Evolutionary conservation across 2,888 invertebrate species (phyloP).

Genomic region (Caenorhabditis sulstoni): DNA sequence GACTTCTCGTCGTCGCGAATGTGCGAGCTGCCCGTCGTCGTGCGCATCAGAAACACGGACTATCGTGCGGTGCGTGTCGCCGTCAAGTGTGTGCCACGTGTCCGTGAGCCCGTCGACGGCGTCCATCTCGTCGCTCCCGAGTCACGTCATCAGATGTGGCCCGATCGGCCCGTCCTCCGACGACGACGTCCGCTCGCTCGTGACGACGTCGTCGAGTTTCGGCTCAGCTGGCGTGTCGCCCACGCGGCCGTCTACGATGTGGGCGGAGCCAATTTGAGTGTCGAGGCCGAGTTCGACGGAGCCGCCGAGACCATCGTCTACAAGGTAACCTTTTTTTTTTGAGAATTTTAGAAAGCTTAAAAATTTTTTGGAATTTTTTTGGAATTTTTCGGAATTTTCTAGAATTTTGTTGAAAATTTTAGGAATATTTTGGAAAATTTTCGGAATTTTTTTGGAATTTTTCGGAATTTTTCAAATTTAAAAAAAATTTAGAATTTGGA

Average conservation of each 20-base stretch:
- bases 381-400: constrained; percentile 1
- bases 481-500: neutral
- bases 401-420: too few species aligned
- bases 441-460: neutral
- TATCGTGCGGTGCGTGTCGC: constrained; percentile 5
- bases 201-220: neutral
- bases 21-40: constrained; percentile 38
- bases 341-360: neutral
- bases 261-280: constrained; percentile 41
- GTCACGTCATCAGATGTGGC: constrained; percentile 64
- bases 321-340: constrained; percentile 39
- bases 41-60: constrained; percentile 38
- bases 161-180: constrained; percentile 41
- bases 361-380: neutral
- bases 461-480: neutral
- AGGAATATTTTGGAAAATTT: neutral
- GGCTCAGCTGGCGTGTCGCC: constrained; percentile 26
- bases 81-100: constrained; percentile 35
- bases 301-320: neutral
- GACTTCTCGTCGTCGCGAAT: constrained; percentile 33
- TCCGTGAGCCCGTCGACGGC: constrained; percentile 44
- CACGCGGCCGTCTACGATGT: constrained; percentile 60
- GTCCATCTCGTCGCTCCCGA: constrained; percentile 55
- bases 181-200: neutral
- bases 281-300: constrained; percentile 48